A percentile compares a stretch with the other conserved stretches of the same genome.
These are phyloP conservation scores for Fragum sueziense DNA, from an alignment of 2,888 invertebrate species.

Conservation along the genomic window DNA sequence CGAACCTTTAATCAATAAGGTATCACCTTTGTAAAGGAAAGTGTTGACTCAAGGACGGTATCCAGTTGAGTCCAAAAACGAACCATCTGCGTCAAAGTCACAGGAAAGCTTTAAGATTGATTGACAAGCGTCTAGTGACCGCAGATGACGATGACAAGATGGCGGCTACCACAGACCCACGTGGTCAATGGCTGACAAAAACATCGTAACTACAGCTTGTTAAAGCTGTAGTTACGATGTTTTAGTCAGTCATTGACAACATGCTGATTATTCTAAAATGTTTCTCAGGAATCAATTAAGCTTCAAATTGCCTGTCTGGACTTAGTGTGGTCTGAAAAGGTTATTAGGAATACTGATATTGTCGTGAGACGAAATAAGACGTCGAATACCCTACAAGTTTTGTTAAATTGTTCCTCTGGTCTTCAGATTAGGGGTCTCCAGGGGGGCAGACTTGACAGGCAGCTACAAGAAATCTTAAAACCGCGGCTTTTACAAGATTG, in stretches of 20 bases:
- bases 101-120: conserved; percentile 41
- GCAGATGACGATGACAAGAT: conserved; percentile 51
- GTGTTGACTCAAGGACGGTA: background rate
- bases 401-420: background rate
- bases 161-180: conserved; percentile 29
- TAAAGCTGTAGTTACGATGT: no score
- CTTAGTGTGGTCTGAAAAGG: background rate
- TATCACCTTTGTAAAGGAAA: conserved; percentile 11
- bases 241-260: no score
- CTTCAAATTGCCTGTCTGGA: conserved; percentile 12
- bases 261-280: conserved; percentile 7
- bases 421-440: background rate
- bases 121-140: conserved; percentile 52
- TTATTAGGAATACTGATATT: background rate
- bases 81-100: conserved; percentile 13
- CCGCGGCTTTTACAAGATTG: background rate
- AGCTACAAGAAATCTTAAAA: background rate
- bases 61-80: background rate
- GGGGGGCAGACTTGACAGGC: background rate
- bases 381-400: background rate
- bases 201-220: no score
- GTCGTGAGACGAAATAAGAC: conserved; percentile 7
- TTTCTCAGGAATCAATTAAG: conserved; percentile 8
- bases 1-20: no score
- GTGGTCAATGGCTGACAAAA: no score